Evolutionary conservation across 1,140 invertebrate species (phyloP).

Genomic region (Drosophila nebulosa): DNA sequence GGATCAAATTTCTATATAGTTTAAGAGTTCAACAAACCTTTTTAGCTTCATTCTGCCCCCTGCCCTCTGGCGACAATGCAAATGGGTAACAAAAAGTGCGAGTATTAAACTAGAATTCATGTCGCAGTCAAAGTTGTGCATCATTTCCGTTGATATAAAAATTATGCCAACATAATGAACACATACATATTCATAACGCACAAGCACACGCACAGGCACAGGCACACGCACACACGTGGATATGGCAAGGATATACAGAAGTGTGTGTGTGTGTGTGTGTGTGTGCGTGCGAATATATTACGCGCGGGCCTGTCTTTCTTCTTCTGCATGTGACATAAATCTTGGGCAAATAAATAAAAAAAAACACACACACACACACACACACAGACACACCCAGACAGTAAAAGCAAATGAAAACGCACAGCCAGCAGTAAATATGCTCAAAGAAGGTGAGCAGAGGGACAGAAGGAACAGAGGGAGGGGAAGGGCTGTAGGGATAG

Average conservation of each 20-base stretch:
- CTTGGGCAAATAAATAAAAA: conserved; percentile 69
- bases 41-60: neutral
- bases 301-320: conserved; percentile 43
- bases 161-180: conserved; percentile 63
- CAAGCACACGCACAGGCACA: too few species aligned
- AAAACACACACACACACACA: conserved; percentile 19
- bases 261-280: conserved; percentile 25
- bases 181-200: conserved; percentile 73
- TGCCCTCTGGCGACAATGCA: conserved; percentile 11
- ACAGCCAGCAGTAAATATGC: conserved; percentile 65
- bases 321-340: conserved; percentile 64
- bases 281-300: conserved; percentile 45
- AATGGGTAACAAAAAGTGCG: conserved; percentile 37
- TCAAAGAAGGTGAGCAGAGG: neutral
- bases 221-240: too few species aligned
- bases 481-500: neutral
- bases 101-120: conserved; percentile 62
- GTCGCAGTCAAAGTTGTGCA: conserved; percentile 59
- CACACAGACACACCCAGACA: conserved; percentile 39
- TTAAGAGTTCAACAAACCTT: conserved; percentile 25
- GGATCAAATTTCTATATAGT: neutral
- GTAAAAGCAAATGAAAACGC: conserved; percentile 63
- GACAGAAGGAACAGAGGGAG: too few species aligned
- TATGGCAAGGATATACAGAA: neutral
- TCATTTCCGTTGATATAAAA: conserved; percentile 70